A percentile compares a stretch with the other conserved stretches of the same genome.
Evolutionary conservation across 2,113 vertebrate species (phyloP).

Genomic region (Prunella fulvescens): DNA sequence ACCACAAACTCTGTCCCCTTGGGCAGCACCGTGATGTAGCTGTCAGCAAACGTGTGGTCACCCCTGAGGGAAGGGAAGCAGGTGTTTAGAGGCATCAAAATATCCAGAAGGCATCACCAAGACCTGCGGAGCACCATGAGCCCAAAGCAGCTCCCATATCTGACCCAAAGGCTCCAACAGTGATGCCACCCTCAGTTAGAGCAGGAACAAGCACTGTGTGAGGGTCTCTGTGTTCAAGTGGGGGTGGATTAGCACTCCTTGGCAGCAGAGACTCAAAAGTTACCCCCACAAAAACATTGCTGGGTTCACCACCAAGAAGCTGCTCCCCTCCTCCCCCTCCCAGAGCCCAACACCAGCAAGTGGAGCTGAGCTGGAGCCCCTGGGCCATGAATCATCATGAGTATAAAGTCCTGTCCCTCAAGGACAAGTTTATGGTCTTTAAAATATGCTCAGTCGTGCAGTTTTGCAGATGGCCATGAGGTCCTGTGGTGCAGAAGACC

Average conservation of each 20-base stretch:
- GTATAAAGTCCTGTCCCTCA: background rate
- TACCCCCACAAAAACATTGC: background rate
- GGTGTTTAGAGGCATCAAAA: background rate
- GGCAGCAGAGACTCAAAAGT: background rate
- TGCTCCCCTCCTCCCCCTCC: background rate
- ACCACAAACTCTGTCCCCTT: constrained; percentile 93
- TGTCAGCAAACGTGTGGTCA: constrained; percentile 94
- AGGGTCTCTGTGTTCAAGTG: background rate
- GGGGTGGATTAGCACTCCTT: background rate
- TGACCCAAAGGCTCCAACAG: background rate
- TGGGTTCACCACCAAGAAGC: background rate
- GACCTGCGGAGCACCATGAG: background rate
- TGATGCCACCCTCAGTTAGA: background rate
- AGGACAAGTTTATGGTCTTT: background rate
- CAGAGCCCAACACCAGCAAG: background rate
- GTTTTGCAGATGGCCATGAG: background rate
- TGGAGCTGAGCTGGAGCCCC: background rate
- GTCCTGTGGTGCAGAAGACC: background rate
- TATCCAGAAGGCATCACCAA: background rate
- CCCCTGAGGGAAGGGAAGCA: constrained; percentile 77
- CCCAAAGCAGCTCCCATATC: background rate
- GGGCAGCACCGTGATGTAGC: constrained; percentile 90
- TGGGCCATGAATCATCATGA: background rate
- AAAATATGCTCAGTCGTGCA: background rate
- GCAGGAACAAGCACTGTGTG: background rate